Conservation (phyloP, 2,888 invertebrate species). For the Fragum sueziense region DNA sequence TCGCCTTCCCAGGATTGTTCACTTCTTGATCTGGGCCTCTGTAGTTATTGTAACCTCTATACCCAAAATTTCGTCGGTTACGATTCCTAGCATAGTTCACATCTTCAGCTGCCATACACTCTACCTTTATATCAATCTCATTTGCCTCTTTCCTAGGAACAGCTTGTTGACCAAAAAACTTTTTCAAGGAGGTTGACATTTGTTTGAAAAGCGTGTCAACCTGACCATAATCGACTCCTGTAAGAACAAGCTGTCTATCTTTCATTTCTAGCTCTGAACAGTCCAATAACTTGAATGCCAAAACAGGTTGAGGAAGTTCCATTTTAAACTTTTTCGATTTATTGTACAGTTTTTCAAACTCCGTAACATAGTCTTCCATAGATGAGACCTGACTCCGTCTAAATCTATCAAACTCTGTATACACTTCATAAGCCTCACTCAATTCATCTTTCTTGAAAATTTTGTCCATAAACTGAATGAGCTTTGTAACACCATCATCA, state of each 20-base stretch:
- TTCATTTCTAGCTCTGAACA: slow-evolving; percentile 35
- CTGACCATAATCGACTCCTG: slow-evolving; percentile 42
- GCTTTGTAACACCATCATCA: slow-evolving; percentile 33
- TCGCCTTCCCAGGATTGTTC: neutral
- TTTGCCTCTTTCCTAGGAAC: neutral
- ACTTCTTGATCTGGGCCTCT: slow-evolving; percentile 5
- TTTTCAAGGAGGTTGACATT: slow-evolving; percentile 28
- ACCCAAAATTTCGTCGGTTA: neutral
- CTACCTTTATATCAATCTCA: slow-evolving; percentile 26
- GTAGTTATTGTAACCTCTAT: neutral
- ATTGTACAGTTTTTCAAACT: slow-evolving; percentile 45
- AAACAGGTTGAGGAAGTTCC: slow-evolving; percentile 40
- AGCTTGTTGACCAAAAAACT: slow-evolving; percentile 43
- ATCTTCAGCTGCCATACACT: slow-evolving; percentile 33
- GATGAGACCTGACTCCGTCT: slow-evolving; percentile 2
- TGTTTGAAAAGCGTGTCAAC: slow-evolving; percentile 40
- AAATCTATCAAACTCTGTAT: slow-evolving; percentile 48
- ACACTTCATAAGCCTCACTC: slow-evolving; percentile 47
- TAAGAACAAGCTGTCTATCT: slow-evolving; percentile 48
- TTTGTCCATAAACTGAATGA: slow-evolving; percentile 42
- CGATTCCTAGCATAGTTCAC: slow-evolving; percentile 36
- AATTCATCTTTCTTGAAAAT: slow-evolving; percentile 48
- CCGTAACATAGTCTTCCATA: slow-evolving; percentile 46
- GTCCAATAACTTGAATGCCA: slow-evolving; percentile 44
- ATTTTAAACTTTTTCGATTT: slow-evolving; percentile 37